Conservation (phyloP, 30 jellyfish, hydroid and myxozoan genomes). For the Aurelia aurita region DNA sequence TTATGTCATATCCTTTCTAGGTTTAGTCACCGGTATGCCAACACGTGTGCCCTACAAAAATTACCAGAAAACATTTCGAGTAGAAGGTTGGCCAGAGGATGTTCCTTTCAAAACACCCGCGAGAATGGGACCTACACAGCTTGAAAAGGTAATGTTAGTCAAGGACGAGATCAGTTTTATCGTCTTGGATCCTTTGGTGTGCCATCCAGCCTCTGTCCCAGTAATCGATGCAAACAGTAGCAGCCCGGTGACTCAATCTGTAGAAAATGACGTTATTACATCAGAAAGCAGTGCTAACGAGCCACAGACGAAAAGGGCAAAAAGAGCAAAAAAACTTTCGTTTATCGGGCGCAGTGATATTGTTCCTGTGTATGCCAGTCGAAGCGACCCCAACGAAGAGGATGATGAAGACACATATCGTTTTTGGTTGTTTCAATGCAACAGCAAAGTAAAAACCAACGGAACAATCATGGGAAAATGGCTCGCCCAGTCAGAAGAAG, state of each 20-base stretch:
- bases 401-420: constrained; percentile 25
- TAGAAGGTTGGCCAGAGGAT: constrained; percentile 36
- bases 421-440: constrained; percentile 41
- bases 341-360: constrained; percentile 3
- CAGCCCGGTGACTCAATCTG: background rate
- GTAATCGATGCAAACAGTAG: background rate
- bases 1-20: background rate
- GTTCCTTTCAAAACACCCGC: constrained; percentile 36
- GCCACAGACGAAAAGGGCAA: background rate
- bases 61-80: constrained; percentile 18
- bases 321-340: constrained; percentile 4
- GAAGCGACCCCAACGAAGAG: background rate
- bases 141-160: constrained; percentile 10
- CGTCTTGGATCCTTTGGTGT: constrained; percentile 8
- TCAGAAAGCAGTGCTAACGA: background rate
- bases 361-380: constrained; percentile 45
- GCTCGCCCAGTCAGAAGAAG: constrained; percentile 48
- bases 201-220: constrained; percentile 41
- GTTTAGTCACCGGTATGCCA: constrained; percentile 11
- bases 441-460: constrained; percentile 8
- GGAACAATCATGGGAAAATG: constrained; percentile 43
- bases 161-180: constrained; percentile 16
- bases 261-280: background rate
- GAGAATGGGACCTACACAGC: constrained; percentile 50
- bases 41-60: constrained; percentile 25